phyloP scores from a whole-genome alignment of 1,140 invertebrate species.

The Saccostrea echinata region DNA sequence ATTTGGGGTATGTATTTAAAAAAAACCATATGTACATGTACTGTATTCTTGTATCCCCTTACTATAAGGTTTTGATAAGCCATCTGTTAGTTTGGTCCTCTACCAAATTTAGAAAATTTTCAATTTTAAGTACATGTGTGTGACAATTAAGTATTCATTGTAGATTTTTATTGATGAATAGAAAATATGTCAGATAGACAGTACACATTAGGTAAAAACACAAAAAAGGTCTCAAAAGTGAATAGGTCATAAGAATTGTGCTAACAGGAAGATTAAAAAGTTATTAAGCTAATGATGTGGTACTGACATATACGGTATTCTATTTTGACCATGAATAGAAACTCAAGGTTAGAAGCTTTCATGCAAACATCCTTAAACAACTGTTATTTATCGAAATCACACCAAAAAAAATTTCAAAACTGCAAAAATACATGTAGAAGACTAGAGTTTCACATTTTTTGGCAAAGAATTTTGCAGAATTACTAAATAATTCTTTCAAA shows the following conservation, averaged over 20 bases:
- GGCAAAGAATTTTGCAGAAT: not conserved
- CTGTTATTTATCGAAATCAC: not conserved
- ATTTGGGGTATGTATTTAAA: no score
- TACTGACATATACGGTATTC: not conserved
- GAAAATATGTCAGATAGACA: not conserved
- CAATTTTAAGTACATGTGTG: no score
- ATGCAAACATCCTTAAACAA: not conserved
- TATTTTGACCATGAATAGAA: constrained; percentile 8
- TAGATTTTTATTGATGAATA: no score
- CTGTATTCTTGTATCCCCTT: no score
- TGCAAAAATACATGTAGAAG: not conserved
- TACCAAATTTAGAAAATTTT: no score
- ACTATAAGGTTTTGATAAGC: no score
- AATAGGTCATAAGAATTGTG: not conserved
- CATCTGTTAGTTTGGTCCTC: no score
- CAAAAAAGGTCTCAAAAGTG: not conserved
- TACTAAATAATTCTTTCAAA: constrained; percentile 10
- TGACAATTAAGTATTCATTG: no score
- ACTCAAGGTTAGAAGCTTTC: not conserved
- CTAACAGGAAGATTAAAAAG: not conserved
- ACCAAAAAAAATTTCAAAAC: not conserved
- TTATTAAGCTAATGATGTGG: not conserved
- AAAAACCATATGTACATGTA: no score
- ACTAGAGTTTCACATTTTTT: not conserved
- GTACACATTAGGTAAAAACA: not conserved